These are phyloP conservation scores for Pristiophorus japonicus DNA, from an alignment of 2,113 vertebrate genomes.

Conservation along the genomic window DNA sequence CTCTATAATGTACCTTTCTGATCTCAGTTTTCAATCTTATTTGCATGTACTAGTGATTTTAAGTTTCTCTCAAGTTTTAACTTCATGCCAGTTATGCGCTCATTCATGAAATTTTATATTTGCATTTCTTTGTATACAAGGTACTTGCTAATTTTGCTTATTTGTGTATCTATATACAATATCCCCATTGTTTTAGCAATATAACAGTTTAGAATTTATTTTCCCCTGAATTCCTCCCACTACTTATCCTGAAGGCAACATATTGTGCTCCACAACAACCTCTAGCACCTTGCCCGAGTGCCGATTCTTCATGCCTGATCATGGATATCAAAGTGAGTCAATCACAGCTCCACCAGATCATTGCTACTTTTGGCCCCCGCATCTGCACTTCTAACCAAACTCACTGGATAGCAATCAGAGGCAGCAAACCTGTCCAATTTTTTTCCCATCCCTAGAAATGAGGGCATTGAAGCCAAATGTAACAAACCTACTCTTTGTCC, in stretches of 20 bases:
- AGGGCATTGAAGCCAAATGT: not conserved
- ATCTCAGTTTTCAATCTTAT: not conserved
- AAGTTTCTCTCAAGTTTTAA: not conserved
- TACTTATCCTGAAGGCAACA: not conserved
- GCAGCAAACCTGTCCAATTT: not conserved
- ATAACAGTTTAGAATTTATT: not conserved
- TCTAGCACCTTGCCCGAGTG: not conserved
- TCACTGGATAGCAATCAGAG: not conserved
- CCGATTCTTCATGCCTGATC: not conserved
- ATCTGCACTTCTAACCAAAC: not conserved
- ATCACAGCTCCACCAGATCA: not conserved
- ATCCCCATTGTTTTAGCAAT: not conserved
- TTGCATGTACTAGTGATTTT: not conserved
- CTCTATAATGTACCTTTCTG: not conserved
- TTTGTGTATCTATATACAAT: not conserved
- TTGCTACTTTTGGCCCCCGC: not conserved
- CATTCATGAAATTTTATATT: not conserved
- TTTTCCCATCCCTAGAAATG: not conserved
- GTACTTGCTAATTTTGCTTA: not conserved
- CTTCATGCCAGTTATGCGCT: not conserved
- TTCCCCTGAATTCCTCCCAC: not conserved
- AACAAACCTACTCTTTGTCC: not conserved
- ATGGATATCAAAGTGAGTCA: not conserved
- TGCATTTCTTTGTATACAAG: not conserved
- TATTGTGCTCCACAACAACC: not conserved